These are phyloP conservation scores for Spongia lamella DNA, from an alignment of 37 sponge, comb jelly and placozoan genomes.

Conservation along the genomic window DNA sequence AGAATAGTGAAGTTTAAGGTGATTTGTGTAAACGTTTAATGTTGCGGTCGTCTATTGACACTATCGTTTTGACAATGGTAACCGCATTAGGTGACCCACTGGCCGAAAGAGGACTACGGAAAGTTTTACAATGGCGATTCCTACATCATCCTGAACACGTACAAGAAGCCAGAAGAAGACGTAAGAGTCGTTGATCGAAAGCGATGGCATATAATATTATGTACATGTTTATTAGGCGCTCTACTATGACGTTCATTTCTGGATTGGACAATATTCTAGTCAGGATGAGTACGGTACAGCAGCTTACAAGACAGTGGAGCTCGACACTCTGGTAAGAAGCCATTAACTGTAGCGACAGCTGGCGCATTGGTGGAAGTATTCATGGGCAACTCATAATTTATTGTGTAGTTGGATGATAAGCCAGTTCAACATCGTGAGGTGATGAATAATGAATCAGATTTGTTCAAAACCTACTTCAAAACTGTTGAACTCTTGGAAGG, in stretches of 20 bases:
- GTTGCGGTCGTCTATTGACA: too few species aligned
- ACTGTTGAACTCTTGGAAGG: slow-evolving; percentile 71
- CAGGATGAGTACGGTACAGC: slow-evolving; percentile 99
- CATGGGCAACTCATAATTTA: background rate
- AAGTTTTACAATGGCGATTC: slow-evolving; percentile 97
- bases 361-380: background rate
- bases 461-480: slow-evolving; percentile 92
- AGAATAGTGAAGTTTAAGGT: slow-evolving; percentile 98
- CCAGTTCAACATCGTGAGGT: slow-evolving; percentile 98
- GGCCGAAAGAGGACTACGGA: slow-evolving; percentile 91
- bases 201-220: background rate
- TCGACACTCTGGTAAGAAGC: slow-evolving; percentile 88
- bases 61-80: too few species aligned
- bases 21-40: too few species aligned
- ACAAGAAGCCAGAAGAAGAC: slow-evolving; percentile 67
- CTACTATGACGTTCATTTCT: slow-evolving; percentile 94
- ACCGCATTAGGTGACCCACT: slow-evolving; percentile 60
- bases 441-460: slow-evolving; percentile 77
- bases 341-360: background rate
- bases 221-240: slow-evolving; percentile 49
- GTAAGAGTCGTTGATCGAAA: background rate
- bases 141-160: slow-evolving; percentile 97
- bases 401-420: slow-evolving; percentile 86
- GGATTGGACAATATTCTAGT: slow-evolving; percentile 94
- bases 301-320: slow-evolving; percentile 99